phyloP scores from a whole-genome alignment of 1,140 invertebrate species.

The Bilobella aurantiaca region DNA sequence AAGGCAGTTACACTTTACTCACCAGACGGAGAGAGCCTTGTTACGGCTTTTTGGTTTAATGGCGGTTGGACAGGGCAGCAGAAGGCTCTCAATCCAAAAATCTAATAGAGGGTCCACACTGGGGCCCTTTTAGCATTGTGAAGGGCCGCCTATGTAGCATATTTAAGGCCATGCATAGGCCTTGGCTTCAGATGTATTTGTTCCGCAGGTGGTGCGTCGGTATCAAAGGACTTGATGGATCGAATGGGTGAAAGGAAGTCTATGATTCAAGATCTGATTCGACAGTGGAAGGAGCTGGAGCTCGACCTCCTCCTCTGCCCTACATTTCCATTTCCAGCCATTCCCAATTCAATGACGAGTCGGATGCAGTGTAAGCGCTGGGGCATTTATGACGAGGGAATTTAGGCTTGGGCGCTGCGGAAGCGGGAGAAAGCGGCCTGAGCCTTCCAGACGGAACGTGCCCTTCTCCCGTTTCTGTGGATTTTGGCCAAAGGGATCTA shows the following conservation, averaged over 20 bases:
- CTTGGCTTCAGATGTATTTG: neutral
- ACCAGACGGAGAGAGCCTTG: neutral
- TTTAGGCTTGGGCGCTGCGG: constrained; percentile 13
- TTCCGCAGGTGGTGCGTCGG: constrained; percentile 22
- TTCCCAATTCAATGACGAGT: constrained; percentile 21
- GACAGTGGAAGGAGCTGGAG: constrained; percentile 18
- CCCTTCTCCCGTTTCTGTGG: no score
- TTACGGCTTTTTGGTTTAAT: constrained; percentile 6
- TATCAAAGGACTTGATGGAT: constrained; percentile 16
- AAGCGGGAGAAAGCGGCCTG: no score
- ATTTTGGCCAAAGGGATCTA: neutral
- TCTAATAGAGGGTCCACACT: neutral
- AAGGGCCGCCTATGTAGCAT: neutral
- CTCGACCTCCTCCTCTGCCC: constrained; percentile 29
- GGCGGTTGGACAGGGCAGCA: neutral
- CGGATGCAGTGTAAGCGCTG: constrained; percentile 24
- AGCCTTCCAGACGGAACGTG: no score
- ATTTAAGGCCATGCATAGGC: neutral
- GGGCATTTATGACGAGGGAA: neutral
- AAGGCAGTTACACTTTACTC: neutral
- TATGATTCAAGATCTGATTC: constrained; percentile 20
- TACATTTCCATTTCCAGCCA: constrained; percentile 29
- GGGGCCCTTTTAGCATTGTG: neutral
- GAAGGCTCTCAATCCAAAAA: neutral
- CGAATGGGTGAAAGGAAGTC: constrained; percentile 15